Evolutionary conservation across 2,888 invertebrate species (phyloP), one percentile per base, ranked within the genome.

Genomic region (Hemithea aestivaria): DNA sequence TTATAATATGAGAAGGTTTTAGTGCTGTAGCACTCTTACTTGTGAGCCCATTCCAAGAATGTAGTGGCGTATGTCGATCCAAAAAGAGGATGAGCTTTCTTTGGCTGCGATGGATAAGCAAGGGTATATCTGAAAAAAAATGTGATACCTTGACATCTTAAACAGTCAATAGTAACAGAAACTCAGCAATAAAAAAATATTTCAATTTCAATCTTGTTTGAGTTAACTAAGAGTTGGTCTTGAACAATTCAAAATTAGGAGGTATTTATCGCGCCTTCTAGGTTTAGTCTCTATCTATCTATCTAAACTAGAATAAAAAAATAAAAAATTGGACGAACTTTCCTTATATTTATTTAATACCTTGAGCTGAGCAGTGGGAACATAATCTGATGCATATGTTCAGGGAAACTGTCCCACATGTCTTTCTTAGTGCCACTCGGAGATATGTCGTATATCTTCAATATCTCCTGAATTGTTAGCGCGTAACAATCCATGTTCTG

Each of bases 401-500:
- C 88, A 0, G 94, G 90, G 56, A 95, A 90, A 38, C 89, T 89
- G 12, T 90, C 81, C 95, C 95, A 95, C 0, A 94, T 77, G 31
- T 88, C 81, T 27, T 88, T 84, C 51, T 93, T 91, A 48, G 79
- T 77, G 10, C 90, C 89, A 34, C 87, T 87, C 0, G 93, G 92
- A 1, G 91, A 91, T 41, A 94, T 92, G 9, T 91, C 90, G 51
- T 92, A 92, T 1, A 89, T 88, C 58, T 92, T 92, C 27, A 95
- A 73, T 48, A 94, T 93, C 66, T 94, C 94, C 76, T 95, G 91
- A 58, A 95, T 95, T 0, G 94, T 94, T 41, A 95, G 69, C 0
- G 94, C 92, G 62, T 94, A 94, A 56, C 92, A 91, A 63, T 95
- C 94, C 87, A 94, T 93, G 53, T 92, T 92, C 88, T 91, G 68